phyloP scores from a whole-genome alignment of 1,140 invertebrate species.

The Zaprionus africanus region DNA sequence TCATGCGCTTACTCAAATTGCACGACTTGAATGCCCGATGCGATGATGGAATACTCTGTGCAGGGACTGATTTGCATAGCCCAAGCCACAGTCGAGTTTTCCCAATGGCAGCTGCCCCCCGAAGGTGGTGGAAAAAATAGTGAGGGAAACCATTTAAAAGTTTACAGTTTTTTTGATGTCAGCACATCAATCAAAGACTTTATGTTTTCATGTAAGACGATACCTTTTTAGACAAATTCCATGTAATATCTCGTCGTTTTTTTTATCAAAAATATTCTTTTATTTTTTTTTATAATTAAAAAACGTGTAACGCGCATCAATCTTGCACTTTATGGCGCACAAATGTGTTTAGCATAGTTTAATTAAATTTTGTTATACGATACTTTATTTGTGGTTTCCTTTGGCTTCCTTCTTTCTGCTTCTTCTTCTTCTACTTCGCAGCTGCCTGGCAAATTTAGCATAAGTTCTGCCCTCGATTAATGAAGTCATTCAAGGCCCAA shows the following conservation, averaged over 20 bases:
- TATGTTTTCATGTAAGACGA: constrained; percentile 64
- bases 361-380: constrained; percentile 66
- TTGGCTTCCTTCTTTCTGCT: no score
- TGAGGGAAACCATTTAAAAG: constrained; percentile 35
- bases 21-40: constrained; percentile 39
- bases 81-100: constrained; percentile 32
- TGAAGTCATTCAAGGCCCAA: constrained; percentile 48
- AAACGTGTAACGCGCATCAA: constrained; percentile 19
- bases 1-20: constrained; percentile 83
- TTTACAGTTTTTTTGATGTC: constrained; percentile 39
- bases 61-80: constrained; percentile 66
- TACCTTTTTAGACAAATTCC: constrained; percentile 50
- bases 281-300: constrained; percentile 52
- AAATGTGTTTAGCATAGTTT: constrained; percentile 25
- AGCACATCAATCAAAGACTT: constrained; percentile 74
- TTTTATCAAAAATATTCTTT: constrained; percentile 29
- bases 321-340: not conserved
- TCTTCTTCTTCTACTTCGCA: not conserved
- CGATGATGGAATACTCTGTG: constrained; percentile 38
- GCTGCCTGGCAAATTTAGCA: constrained; percentile 17
- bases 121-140: constrained; percentile 60
- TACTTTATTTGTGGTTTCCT: constrained; percentile 45
- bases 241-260: not conserved
- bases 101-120: constrained; percentile 44
- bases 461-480: constrained; percentile 36